These are phyloP conservation scores for Onchidella celtica DNA, from an alignment of 2,888 invertebrate species.

Conservation along the genomic window DNA sequence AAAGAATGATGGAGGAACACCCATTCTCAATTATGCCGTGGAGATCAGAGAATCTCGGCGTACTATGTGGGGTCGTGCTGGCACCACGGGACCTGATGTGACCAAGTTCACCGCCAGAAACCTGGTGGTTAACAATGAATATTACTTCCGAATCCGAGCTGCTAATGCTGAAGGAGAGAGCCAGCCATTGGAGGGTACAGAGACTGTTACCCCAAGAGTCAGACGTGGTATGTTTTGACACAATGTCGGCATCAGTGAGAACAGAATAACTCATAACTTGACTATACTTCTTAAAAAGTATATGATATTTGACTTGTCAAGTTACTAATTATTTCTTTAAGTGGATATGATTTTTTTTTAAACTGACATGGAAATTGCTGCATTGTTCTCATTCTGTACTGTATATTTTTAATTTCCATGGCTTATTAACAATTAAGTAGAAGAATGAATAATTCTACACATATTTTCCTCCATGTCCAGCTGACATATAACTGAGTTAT, in stretches of 20 bases:
- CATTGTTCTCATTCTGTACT: no score
- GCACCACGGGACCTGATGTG: conserved; percentile 62
- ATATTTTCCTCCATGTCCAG: no score
- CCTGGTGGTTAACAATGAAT: conserved; percentile 92
- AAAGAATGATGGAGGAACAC: conserved; percentile 96
- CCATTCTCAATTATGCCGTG: conserved; percentile 89
- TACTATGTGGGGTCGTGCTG: conserved; percentile 94
- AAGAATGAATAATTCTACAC: no score
- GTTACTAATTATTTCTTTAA: no score
- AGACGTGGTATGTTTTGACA: conserved; percentile 61
- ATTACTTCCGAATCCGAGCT: conserved; percentile 98
- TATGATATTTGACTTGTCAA: no score
- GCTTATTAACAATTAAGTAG: no score
- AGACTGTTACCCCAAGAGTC: conserved; percentile 86
- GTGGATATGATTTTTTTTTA: no score
- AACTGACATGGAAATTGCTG: no score
- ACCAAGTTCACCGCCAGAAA: conserved; percentile 88
- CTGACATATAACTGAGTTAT: no score
- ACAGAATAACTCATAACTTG: no score
- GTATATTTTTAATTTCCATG: no score
- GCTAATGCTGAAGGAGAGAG: conserved; percentile 99
- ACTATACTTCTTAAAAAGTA: no score
- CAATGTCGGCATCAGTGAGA: not conserved
- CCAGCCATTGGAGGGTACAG: conserved; percentile 91
- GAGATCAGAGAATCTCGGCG: conserved; percentile 94